A percentile compares a stretch with the other conserved stretches of the same genome.
Evolutionary conservation across 2,888 invertebrate genomes (phyloP).

Genomic region (Mesorhabditis sp.): DNA sequence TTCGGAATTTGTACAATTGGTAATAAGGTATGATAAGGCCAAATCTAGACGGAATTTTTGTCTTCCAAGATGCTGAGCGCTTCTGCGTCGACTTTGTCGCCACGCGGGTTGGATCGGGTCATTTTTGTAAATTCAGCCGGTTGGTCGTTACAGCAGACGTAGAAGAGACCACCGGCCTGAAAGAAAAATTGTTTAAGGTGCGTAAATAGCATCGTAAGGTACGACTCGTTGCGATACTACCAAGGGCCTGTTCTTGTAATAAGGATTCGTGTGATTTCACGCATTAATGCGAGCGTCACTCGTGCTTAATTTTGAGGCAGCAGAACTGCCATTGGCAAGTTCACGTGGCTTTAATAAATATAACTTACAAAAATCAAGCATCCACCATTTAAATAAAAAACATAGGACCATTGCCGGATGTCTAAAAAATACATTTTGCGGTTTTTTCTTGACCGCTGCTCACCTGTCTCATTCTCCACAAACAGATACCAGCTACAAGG

Average conservation of each 20-base stretch:
- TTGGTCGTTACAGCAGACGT: neutral
- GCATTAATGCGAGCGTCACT: too few species aligned
- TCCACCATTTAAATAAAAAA: neutral
- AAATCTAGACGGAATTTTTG: too few species aligned
- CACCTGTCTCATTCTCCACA: conserved; percentile 31
- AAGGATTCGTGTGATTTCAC: too few species aligned
- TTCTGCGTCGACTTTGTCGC: neutral
- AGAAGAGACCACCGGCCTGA: neutral
- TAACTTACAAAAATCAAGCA: neutral
- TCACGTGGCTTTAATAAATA: neutral
- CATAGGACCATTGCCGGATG: neutral
- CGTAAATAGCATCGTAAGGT: too few species aligned
- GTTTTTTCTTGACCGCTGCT: neutral
- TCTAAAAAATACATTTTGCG: conserved; percentile 2
- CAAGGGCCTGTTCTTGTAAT: too few species aligned
- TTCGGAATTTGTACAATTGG: too few species aligned
- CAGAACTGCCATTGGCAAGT: too few species aligned
- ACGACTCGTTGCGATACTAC: too few species aligned
- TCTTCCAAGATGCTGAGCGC: too few species aligned
- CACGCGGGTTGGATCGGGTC: neutral
- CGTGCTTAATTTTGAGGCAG: too few species aligned
- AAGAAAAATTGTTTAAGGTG: neutral
- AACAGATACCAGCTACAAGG: conserved; percentile 41
- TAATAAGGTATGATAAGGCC: too few species aligned
- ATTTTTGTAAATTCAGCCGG: conserved; percentile 6